Percentiles rank a stretch among this genome's conserved stretches.
Evolutionary conservation across 1,140 invertebrate species (phyloP).

Genomic region (Lucilia cuprina): DNA sequence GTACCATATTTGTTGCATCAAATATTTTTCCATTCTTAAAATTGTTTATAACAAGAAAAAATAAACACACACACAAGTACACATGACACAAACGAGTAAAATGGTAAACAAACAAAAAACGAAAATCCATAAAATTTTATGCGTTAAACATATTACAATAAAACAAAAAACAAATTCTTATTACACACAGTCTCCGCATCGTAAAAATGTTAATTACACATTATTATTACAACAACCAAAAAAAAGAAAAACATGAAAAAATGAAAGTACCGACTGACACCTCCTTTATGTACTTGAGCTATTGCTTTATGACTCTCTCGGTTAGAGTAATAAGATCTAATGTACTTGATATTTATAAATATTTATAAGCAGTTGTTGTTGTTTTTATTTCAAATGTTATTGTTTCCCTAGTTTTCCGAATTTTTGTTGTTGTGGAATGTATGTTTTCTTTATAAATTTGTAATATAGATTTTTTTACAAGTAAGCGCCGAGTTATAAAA

Average conservation of each 20-base stretch:
- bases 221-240: background rate
- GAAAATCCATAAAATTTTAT: background rate
- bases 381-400: background rate
- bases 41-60: too few relatives aligned
- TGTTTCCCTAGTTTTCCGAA: background rate
- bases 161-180: background rate
- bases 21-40: too few relatives aligned
- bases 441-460: too few relatives aligned
- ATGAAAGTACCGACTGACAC: background rate
- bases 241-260: too few relatives aligned
- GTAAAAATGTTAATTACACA: background rate
- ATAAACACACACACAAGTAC: too few relatives aligned
- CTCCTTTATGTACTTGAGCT: background rate
- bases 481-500: slow-evolving; percentile 12
- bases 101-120: background rate
- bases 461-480: background rate
- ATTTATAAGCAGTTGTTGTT: too few relatives aligned
- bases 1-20: too few relatives aligned
- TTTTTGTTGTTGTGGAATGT: too few relatives aligned
- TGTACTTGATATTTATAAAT: background rate
- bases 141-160: background rate
- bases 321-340: background rate
- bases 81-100: too few relatives aligned
- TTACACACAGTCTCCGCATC: background rate
- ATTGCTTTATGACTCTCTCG: background rate